Conservation (phyloP, 64 coral and sea anemone genomes). For the Pocillopora damicornis region DNA sequence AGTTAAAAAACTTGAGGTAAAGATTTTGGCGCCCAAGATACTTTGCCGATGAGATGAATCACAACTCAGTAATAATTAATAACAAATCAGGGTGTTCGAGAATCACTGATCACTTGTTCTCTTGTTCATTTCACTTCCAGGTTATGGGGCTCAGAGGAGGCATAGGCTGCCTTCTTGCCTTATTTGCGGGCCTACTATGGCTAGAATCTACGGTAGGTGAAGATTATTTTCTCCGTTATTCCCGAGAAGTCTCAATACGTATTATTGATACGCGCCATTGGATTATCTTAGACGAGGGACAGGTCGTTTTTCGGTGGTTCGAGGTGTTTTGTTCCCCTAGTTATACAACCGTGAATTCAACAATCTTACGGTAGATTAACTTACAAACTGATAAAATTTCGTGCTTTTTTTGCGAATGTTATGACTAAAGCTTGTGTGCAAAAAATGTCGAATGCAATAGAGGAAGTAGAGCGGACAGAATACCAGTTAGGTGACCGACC, state of each 20-base stretch:
- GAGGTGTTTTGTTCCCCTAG: constrained; percentile 31
- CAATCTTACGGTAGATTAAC: neutral
- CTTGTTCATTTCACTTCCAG: constrained; percentile 61
- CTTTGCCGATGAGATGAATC: constrained; percentile 65
- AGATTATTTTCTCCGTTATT: neutral
- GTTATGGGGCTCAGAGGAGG: constrained; percentile 94
- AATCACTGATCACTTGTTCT: constrained; percentile 54
- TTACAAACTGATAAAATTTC: neutral
- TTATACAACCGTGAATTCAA: constrained; percentile 22
- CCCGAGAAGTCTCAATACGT: constrained; percentile 57
- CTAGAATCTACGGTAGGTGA: constrained; percentile 91
- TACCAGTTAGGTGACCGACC: neutral
- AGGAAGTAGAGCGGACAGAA: neutral
- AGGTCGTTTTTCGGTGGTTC: constrained; percentile 28
- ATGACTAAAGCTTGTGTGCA: constrained; percentile 1
- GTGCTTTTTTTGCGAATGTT: neutral
- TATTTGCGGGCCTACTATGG: constrained; percentile 78
- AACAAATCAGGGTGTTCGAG: constrained; percentile 58
- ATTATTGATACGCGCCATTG: constrained; percentile 79
- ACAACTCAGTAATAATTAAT: constrained; percentile 81
- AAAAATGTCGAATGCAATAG: neutral
- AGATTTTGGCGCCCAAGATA: constrained; percentile 62
- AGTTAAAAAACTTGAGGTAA: neutral
- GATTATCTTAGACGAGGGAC: constrained; percentile 15
- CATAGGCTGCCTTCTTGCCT: constrained; percentile 90